A percentile compares a stretch with the other conserved stretches of the same genome.
phyloP scores from a whole-genome alignment of 2,113 vertebrate species.

The Prinia subflava region DNA sequence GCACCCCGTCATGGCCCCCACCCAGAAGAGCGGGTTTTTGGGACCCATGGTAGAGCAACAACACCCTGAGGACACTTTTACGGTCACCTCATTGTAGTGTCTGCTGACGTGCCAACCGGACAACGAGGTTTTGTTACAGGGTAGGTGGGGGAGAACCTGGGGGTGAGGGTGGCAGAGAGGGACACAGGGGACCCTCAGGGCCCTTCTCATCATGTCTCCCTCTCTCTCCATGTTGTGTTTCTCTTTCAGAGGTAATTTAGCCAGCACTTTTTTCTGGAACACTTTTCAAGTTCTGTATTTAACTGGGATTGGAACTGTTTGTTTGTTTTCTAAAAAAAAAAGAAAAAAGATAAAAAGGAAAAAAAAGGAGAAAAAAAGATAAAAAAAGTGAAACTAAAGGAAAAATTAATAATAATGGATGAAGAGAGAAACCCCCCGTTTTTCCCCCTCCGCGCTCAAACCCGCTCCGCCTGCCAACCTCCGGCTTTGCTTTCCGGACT shows the following conservation, averaged over 20 bases:
- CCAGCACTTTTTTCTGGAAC: conserved; percentile 72
- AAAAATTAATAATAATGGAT: not conserved
- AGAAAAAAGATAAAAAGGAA: not conserved
- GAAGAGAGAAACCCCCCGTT: not conserved
- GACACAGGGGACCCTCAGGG: not conserved
- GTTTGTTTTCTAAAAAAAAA: conserved; percentile 37
- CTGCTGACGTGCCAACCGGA: conserved; percentile 82
- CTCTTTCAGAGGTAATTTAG: conserved; percentile 67
- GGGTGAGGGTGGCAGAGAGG: not conserved
- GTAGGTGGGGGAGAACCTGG: conserved; percentile 60
- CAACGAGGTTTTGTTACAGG: conserved; percentile 82
- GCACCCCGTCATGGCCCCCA: conserved; percentile 79
- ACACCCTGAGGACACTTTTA: conserved; percentile 94
- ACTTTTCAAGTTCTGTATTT: conserved; percentile 72
- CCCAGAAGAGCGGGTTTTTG: conserved; percentile 87
- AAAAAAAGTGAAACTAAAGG: not conserved
- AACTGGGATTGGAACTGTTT: conserved; percentile 57
- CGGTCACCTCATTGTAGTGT: conserved; percentile 98
- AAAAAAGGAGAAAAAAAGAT: not conserved
- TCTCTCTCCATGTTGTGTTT: conserved; percentile 32
- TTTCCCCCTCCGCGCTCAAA: not conserved
- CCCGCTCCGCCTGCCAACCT: conserved; percentile 16
- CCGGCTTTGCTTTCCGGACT: conserved; percentile 38
- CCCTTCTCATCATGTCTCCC: conserved; percentile 24
- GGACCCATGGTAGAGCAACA: conserved; percentile 94